These are phyloP conservation scores for Perdita meconis DNA, from an alignment of 2,888 invertebrate genomes.

Conservation along the genomic window DNA sequence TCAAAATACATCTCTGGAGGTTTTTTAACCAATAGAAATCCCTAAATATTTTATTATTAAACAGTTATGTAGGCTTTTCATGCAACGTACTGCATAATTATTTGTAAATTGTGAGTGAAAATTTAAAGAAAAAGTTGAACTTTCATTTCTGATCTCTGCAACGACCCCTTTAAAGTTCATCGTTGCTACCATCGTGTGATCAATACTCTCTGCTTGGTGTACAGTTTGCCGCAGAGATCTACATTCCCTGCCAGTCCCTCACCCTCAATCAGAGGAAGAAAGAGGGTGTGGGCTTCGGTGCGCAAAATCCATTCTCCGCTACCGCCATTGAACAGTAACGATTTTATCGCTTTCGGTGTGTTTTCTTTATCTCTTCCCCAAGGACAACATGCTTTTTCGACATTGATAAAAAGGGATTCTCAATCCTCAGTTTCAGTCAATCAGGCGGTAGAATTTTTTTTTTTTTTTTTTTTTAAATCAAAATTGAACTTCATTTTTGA, in stretches of 20 bases:
- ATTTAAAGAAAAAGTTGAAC: neutral
- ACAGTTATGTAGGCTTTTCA: neutral
- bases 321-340: conserved; percentile 52
- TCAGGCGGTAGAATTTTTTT: no score
- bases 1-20: no score
- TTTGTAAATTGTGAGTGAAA: neutral
- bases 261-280: conserved; percentile 56
- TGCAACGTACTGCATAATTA: neutral
- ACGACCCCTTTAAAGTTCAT: conserved; percentile 47
- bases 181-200: conserved; percentile 61
- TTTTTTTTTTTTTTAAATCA: no score
- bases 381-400: neutral
- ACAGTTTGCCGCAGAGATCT: conserved; percentile 62
- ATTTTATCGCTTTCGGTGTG: conserved; percentile 53
- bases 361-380: neutral
- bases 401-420: neutral
- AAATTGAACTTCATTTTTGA: no score
- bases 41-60: no score
- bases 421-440: no score
- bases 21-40: no score
- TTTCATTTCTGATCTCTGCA: conserved; percentile 16
- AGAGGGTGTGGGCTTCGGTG: conserved; percentile 48
- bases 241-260: conserved; percentile 59
- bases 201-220: conserved; percentile 66
- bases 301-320: conserved; percentile 55